These are phyloP conservation scores for Saturnia pavonia DNA, from an alignment of 2,888 invertebrate genomes.

Conservation along the genomic window DNA sequence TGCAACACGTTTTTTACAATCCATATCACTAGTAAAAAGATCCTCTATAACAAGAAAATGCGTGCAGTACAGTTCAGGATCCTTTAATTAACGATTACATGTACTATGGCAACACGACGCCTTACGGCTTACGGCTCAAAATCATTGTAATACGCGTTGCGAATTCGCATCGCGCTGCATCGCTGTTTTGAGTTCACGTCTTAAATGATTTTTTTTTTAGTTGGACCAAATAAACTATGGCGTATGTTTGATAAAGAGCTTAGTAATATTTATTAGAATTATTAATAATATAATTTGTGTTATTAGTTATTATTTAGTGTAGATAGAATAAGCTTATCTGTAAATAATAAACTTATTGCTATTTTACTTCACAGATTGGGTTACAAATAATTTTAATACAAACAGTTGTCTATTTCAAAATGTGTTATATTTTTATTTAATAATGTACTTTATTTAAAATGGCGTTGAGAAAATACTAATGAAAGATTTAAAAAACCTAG, in stretches of 20 bases:
- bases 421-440: neutral
- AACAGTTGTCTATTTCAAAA: neutral
- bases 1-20: no score
- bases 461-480: neutral
- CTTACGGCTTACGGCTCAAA: no score
- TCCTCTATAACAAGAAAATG: no score
- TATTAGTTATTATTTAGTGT: conserved; percentile 5
- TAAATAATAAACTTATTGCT: neutral
- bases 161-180: no score
- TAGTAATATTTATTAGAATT: neutral
- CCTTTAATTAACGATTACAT: no score
- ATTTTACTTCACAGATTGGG: neutral
- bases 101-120: no score
- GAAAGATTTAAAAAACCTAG: neutral
- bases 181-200: no score
- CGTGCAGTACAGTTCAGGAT: no score
- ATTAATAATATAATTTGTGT: neutral
- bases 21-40: no score
- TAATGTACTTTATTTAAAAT: neutral
- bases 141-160: no score
- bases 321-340: conserved; percentile 18
- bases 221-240: neutral
- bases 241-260: neutral
- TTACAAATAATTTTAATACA: neutral
- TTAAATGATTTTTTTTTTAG: neutral